phyloP scores from a whole-genome alignment of 2,797 vertebrate genomes.

The Arremon brunneinucha region DNA sequence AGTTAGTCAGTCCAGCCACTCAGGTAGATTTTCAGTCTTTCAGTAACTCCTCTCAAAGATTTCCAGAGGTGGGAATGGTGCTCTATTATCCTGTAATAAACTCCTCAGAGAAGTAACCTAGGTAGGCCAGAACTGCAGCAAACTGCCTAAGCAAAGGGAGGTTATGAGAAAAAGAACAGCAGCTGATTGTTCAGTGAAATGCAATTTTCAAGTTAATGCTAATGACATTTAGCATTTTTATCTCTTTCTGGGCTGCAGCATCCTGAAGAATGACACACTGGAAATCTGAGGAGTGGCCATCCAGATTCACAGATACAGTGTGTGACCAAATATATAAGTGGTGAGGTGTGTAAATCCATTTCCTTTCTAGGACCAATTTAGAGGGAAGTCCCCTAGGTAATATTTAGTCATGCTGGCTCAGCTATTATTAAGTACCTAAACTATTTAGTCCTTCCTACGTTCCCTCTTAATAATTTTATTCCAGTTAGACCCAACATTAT shows the following conservation, averaged over 20 bases:
- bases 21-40: neutral
- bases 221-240: neutral
- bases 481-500: neutral
- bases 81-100: neutral
- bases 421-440: neutral
- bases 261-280: neutral
- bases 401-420: neutral
- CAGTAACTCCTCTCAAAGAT: neutral
- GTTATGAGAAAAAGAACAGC: neutral
- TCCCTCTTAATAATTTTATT: neutral
- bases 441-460: neutral
- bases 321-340: neutral
- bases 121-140: neutral
- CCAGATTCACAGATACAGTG: neutral
- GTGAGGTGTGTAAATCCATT: slow-evolving; percentile 4
- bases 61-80: neutral
- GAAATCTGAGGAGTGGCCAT: neutral
- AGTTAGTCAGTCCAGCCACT: neutral
- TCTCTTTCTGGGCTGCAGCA: neutral
- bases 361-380: neutral
- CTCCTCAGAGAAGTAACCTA: neutral
- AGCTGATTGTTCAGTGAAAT: neutral
- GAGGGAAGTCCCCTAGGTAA: neutral
- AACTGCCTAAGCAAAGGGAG: neutral
- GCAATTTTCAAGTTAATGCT: neutral